Evolutionary conservation across 2,888 invertebrate genomes (phyloP), one percentile per base, ranked within the genome.

Genomic region (Acanthacorydalis orientalis): DNA sequence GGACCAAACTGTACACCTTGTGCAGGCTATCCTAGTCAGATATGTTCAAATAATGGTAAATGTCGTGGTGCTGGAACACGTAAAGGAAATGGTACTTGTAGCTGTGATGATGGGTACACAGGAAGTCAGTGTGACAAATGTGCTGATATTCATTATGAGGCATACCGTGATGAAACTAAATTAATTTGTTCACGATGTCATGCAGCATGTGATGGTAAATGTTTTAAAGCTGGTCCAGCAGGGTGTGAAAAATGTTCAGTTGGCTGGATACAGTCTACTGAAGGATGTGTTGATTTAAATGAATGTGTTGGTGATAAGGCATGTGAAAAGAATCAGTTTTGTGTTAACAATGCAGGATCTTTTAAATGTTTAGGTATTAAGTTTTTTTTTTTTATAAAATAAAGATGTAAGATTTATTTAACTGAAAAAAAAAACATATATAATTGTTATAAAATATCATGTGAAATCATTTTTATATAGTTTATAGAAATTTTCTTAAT

Each of bases 1-100:
- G 96, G 96, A 0, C 74, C 78, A 33, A 70, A 82, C 7, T 97
- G 97, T 60, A 65, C 66, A 11, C 78, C 83, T 0, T 97, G 96
- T 61, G 70, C 72, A 0, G 89, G 89, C 1, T 77, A 74, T 55
- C 80, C 79, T 33, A 72, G 75, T 41, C 75, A 75, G 48, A 67
- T 90, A 46, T 97, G 97, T 62, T 79, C 65, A 53, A 83, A 80
- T 2, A 86, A 84, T 67, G 93, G 95, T 1, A 64, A 60, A 54
- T 85, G 84, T 62, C 73, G 76, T 71, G 96, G 96, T 1, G 80
- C 81, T 51, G 96, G 96, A 0, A 93, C 92, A 0, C 73, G 95
- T 40, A 88, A 88, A 64, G 97, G 97, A 0, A 90, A 83, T 59
- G 97, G 96, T 0, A 78, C 82, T 51, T 97, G 97, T 60, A 67